phyloP scores from a whole-genome alignment of 2,888 invertebrate genomes.

The Phortica okadai region DNA sequence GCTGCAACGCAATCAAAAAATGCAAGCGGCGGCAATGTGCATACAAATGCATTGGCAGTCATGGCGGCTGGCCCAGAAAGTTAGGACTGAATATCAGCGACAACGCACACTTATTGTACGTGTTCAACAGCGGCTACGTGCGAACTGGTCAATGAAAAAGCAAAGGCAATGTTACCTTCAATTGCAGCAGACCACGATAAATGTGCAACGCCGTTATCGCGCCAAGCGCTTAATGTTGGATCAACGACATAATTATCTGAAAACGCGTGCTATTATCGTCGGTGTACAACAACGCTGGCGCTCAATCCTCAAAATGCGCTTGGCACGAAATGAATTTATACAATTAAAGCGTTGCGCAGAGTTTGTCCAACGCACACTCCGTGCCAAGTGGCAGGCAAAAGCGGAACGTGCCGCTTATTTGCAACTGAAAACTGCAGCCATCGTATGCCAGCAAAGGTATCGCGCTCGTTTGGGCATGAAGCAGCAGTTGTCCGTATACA shows the following conservation, averaged over 20 bases:
- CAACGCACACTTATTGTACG: slow-evolving; percentile 49
- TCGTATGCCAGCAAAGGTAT: slow-evolving; percentile 59
- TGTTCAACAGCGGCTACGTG: slow-evolving; percentile 55
- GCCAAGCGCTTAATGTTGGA: slow-evolving; percentile 56
- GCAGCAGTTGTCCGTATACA: slow-evolving; percentile 53
- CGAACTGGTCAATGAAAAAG: slow-evolving; percentile 58
- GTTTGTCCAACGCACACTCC: slow-evolving; percentile 66
- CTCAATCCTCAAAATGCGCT: slow-evolving; percentile 69
- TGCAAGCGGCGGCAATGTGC: slow-evolving; percentile 60
- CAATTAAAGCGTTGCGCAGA: slow-evolving; percentile 56
- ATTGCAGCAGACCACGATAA: slow-evolving; percentile 45
- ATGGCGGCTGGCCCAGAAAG: slow-evolving; percentile 48
- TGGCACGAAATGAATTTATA: slow-evolving; percentile 53
- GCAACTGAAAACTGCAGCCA: slow-evolving; percentile 38
- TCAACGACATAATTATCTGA: slow-evolving; percentile 49
- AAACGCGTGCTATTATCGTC: slow-evolving; percentile 65
- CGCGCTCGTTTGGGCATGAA: slow-evolving; percentile 64
- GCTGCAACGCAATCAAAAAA: slow-evolving; percentile 57
- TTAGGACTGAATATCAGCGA: slow-evolving; percentile 56
- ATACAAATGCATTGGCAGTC: slow-evolving; percentile 76
- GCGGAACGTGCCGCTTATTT: slow-evolving; percentile 46
- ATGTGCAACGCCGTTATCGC: slow-evolving; percentile 60
- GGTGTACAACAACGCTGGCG: slow-evolving; percentile 76
- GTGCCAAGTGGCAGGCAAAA: slow-evolving; percentile 56
- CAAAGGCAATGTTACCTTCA: slow-evolving; percentile 50